Evolutionary conservation across 2,888 invertebrate genomes (phyloP), one percentile per base, ranked within the genome.

Genomic region (Macaria notata): DNA sequence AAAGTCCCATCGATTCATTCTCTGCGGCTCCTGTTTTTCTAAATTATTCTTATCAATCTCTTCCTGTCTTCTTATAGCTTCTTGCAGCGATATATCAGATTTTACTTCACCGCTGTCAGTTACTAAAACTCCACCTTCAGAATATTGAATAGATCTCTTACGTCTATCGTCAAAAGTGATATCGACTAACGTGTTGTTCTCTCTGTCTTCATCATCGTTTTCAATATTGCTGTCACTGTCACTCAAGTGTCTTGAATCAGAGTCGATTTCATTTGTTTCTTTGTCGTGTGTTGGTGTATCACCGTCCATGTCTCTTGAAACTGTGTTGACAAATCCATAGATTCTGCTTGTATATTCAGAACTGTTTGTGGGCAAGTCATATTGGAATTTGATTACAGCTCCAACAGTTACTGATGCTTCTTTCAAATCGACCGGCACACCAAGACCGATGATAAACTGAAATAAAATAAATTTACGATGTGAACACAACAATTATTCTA

Each of bases 391-490:
- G 33, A 94, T 92, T 19, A 94, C 94, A 7, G 93, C 93, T 0
- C 95, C 94, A 39, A 94, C 89, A 9, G 94, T 93, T 4, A 95
- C 93, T 65, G 94, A 88, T 65, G 93, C 89, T 72, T 93, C 92
- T 76, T 92, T 92, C 9, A 94, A 81, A 72, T 94, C 94, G 33
- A 94, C 92, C 3, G 95, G 94, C 31, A 95, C 84, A 73, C 95
- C 94, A 56, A 95, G 84, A 71, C 94, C 94, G 51, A 94, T 91
- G 65, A 95, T 93, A 67, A 95, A 92, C 95, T 95, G 81, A 44
- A 86, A 84, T 68, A 71, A 70, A 58, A 63, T 61, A 58, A 61
- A 55, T 62, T 19, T 19, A 19, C 19, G 2, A 19, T 19, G 1
- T 19, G 19, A 19, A 19, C 19, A 19, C 19, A 19, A 19, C 2